Base-by-base conservation (phyloP, 2,888 invertebrate genomes). In the Drosophila algonquin region DNA sequence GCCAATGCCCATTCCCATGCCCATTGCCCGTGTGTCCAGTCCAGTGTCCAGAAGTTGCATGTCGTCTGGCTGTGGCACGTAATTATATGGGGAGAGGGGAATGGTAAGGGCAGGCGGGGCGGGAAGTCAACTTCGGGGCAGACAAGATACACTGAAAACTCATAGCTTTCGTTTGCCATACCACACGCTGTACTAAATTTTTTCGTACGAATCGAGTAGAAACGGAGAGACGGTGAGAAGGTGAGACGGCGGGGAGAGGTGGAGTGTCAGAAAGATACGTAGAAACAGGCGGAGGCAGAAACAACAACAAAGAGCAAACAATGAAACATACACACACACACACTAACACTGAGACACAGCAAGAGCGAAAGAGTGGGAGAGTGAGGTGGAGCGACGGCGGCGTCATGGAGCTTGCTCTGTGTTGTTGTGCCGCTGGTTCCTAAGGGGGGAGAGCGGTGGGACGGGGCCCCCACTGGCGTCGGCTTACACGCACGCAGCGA, bases 91-190 rank as follows among this genome's bases (percentile, higher is more conserved):
- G 54, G 24, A 45, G 50, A 65, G 27, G 54, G 30, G 68, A 74
- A 59, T 67, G 74, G 69, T 75, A 30, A 12, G 57, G 55, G 18
- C 30, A 24, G 50, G 50, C 27, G 46, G 32, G 27, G 47, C 45
- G 63, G 46, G 40, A 32, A 62, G 67, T 45, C 45, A 44, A 46
- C 52, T 53, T 59, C 60, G 53, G 58, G 68, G 81, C 62, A 62
- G 77, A 84, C 80, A 87, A 84, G 82, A 85, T 87, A 85, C 82
- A 85, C 89, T 85, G 89, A 85, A 85, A 85, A 89, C 91, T 89
- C 79, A 90, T 90, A 90, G 91, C 91, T 90, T 91, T 90, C 91
- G 86, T 90, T 91, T 90, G 90, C 87, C 89, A 90, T 91, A 90
- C 89, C 89, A 85, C 73, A 85, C 90, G 89, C 89, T 85, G 89